phyloP scores from a whole-genome alignment of 2,888 invertebrate species.

The Scaptomyza cyrtandrae region DNA sequence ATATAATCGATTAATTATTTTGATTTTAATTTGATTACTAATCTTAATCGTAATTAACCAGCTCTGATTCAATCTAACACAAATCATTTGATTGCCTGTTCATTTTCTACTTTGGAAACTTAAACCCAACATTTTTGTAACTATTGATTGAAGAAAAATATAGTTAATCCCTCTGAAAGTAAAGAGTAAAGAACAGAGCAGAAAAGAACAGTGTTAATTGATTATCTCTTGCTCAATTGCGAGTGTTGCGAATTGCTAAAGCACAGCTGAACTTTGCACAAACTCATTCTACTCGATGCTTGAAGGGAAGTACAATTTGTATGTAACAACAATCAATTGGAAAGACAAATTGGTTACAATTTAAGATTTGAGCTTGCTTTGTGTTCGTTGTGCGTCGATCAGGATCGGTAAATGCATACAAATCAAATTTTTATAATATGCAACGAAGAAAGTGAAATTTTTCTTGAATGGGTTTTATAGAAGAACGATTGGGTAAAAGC shows the following conservation, averaged over 20 bases:
- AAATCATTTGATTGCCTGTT: too few relatives aligned
- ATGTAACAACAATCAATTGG: not conserved
- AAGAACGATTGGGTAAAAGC: not conserved
- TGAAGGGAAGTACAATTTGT: conserved; percentile 42
- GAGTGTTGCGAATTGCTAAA: conserved; percentile 18
- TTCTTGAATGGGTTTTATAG: not conserved
- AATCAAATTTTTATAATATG: conserved; percentile 9
- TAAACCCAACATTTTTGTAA: too few relatives aligned
- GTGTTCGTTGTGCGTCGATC: conserved; percentile 8
- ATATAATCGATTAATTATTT: too few relatives aligned
- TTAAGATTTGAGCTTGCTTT: not conserved
- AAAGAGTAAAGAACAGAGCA: too few relatives aligned
- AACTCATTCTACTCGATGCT: not conserved
- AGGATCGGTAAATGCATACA: conserved; percentile 3
- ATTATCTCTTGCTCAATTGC: not conserved
- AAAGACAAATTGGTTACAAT: not conserved
- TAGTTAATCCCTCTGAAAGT: not conserved
- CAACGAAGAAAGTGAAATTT: conserved; percentile 21
- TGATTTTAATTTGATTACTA: too few relatives aligned
- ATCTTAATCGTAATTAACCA: too few relatives aligned
- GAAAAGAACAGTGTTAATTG: not conserved
- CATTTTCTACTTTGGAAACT: too few relatives aligned
- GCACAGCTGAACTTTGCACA: conserved; percentile 25
- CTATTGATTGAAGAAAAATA: too few relatives aligned
- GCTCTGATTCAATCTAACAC: too few relatives aligned